Evolutionary conservation across 2,797 vertebrate species (phyloP), one percentile per base, ranked within the genome.

Genomic region (Sebastolobus alascanus): DNA sequence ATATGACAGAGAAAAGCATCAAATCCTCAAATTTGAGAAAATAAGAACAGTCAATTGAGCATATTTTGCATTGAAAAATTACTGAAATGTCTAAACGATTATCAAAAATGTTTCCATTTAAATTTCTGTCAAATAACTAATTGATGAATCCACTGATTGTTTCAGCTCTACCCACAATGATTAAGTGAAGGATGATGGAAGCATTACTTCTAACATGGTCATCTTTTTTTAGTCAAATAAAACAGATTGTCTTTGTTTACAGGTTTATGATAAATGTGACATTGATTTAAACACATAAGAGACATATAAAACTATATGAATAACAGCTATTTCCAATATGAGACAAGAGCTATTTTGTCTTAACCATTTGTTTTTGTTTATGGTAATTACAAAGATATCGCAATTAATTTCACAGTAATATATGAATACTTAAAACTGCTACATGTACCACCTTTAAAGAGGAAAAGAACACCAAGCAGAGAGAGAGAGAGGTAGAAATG

Each of bases 401-500:
- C 0, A 27, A 61, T 31, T 13, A 0, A 61, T 20, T 38, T 55
- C 14, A n/a, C 52, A 69, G 29, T 27, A n/a, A 60, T 1, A 1
- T 58, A 35, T n/a, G 1, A 3, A 20, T 38, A 52, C 18, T 52
- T 68, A 20, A 14, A 64, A 37, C 11, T 61, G 8, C 20, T 13
- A 6, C 4, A 14, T 43, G 40, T 18, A 11, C 67, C 31, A 31
- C 5, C 25, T 55, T 55, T 9, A 55, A 74, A 68, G 18, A 31
- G 5, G 14, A 29, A 56, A 43, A 31, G n/a, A 67, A 63, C 63
- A 37, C 9, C 22, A 59, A 25, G 14, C 20, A n/a, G 14, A 20
- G 40, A 61, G n/a, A 73, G 29, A 37, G 22, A 18, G 56, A 67
- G 59, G 20, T 6, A 59, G 46, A 59, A 63, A 43, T 73, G 77